phyloP scores from a whole-genome alignment of 2,797 vertebrate genomes.

The Remorina albescens region DNA sequence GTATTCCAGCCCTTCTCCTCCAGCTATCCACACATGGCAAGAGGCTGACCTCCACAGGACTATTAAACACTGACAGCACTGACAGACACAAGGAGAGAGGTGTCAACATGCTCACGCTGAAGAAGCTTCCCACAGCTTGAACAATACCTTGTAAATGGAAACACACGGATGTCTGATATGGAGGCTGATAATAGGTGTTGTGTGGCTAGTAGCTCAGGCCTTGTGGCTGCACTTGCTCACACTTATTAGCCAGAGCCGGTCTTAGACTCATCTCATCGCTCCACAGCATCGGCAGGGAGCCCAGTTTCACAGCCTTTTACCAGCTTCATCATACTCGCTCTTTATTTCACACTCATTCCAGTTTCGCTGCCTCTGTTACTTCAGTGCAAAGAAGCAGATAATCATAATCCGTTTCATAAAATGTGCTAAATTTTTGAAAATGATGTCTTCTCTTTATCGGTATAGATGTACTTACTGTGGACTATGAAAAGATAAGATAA shows the following conservation, averaged over 20 bases:
- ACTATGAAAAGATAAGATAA: too few relatives aligned
- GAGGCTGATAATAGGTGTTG: conserved; percentile 83
- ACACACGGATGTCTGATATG: conserved; percentile 68
- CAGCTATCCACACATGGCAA: conserved; percentile 60
- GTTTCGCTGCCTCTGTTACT: conserved; percentile 64
- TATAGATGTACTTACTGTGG: too few relatives aligned
- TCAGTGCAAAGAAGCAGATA: conserved; percentile 44
- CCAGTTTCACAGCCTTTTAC: conserved; percentile 76
- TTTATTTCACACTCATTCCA: conserved; percentile 75
- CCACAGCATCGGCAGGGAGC: conserved; percentile 62
- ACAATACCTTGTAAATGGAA: conserved; percentile 78
- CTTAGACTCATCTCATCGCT: conserved; percentile 66
- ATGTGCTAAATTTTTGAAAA: too few relatives aligned
- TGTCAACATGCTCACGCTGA: conserved; percentile 69
- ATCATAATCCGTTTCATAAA: too few relatives aligned
- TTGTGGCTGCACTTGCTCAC: conserved; percentile 77
- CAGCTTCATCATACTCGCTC: conserved; percentile 66
- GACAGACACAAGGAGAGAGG: conserved; percentile 73
- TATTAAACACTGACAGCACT: conserved; percentile 75
- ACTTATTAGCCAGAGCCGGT: conserved; percentile 80
- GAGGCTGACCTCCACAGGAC: conserved; percentile 69
- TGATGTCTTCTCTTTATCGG: too few relatives aligned
- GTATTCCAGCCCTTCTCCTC: conserved; percentile 41
- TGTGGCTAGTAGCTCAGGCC: conserved; percentile 66
- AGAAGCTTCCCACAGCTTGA: conserved; percentile 71